Conservation (phyloP, 2,888 invertebrate genomes). For the Lasioglossum vierecki region DNA sequence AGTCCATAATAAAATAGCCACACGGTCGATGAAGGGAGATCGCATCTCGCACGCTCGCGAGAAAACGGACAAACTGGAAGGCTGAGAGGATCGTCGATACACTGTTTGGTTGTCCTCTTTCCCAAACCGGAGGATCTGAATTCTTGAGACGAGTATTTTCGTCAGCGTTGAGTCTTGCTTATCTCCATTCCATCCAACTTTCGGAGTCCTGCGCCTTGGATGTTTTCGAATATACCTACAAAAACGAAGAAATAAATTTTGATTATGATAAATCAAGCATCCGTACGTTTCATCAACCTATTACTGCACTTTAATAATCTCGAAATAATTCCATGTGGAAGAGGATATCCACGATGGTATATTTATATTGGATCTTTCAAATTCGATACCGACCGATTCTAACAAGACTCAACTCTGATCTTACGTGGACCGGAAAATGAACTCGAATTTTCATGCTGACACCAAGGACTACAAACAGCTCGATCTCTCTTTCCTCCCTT, state of each 20-base stretch:
- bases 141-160: background rate
- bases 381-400: background rate
- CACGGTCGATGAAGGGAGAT: conserved; percentile 14
- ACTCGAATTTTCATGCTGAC: background rate
- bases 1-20: conserved; percentile 31
- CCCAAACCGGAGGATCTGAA: background rate
- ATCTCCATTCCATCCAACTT: background rate
- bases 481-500: conserved; percentile 33
- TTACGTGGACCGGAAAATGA: background rate
- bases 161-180: conserved; percentile 43
- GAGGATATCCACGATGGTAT: background rate
- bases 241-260: conserved; percentile 17
- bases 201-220: background rate
- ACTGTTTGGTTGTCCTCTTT: conserved; percentile 16
- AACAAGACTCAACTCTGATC: conserved; percentile 36
- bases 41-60: conserved; percentile 12
- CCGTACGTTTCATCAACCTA: background rate
- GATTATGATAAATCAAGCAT: background rate
- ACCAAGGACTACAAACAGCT: background rate
- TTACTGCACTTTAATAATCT: background rate
- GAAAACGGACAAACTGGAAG: conserved; percentile 34
- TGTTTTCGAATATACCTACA: background rate
- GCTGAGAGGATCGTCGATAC: conserved; percentile 43
- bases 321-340: background rate
- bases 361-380: background rate